Evolutionary conservation across 2,113 vertebrate genomes (phyloP).

Genomic region (Gambusia affinis): DNA sequence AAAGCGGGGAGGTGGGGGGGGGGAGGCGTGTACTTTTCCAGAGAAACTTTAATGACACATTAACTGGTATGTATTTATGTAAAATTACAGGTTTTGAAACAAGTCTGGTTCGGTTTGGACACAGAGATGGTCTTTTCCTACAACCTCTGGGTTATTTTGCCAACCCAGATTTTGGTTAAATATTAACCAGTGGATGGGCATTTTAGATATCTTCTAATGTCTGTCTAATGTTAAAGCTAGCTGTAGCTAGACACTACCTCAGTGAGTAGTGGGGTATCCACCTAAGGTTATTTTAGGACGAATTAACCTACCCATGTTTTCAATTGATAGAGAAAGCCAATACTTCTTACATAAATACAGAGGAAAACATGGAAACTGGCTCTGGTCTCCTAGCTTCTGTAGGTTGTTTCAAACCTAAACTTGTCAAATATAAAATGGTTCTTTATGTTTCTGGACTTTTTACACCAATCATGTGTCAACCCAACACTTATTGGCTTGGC

Average conservation of each 20-base stretch:
- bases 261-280: too few species aligned
- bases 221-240: neutral
- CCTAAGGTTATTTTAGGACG: neutral
- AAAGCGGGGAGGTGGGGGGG: neutral
- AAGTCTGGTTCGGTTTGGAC: neutral
- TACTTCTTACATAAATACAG: neutral
- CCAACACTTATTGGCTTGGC: too few species aligned
- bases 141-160: neutral
- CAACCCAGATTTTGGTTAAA: neutral
- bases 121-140: neutral
- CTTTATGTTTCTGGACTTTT: too few species aligned
- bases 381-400: neutral
- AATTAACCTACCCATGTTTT: neutral
- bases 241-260: too few species aligned
- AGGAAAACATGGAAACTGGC: neutral
- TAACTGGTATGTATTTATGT: neutral
- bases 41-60: constrained; percentile 5
- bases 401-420: too few species aligned
- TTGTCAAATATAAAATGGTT: too few species aligned
- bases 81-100: too few species aligned
- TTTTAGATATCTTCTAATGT: neutral
- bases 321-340: neutral
- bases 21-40: neutral
- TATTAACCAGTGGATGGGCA: neutral
- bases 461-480: too few species aligned